Conservation (phyloP, 2,888 invertebrate genomes). For the Drosophila villosipedis region DNA sequence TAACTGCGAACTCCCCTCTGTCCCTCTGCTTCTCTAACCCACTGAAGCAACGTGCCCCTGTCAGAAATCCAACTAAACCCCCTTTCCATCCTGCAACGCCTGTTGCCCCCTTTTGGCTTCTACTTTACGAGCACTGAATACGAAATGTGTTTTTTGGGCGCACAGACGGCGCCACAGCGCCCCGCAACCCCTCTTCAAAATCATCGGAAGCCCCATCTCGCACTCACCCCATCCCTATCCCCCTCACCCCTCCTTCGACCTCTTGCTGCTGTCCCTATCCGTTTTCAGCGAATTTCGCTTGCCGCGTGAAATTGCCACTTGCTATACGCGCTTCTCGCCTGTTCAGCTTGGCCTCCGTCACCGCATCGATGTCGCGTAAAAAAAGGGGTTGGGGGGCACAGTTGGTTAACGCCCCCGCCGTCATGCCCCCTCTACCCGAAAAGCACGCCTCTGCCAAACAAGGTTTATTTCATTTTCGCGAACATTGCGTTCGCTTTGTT, state of each 20-base stretch:
- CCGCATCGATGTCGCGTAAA: constrained; percentile 60
- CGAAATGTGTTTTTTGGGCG: constrained; percentile 74
- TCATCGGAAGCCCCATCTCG: not conserved
- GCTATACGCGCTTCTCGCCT: constrained; percentile 79
- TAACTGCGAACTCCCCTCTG: constrained; percentile 10
- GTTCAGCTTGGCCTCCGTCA: constrained; percentile 81
- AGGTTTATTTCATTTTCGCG: constrained; percentile 82
- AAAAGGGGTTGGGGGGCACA: constrained; percentile 1
- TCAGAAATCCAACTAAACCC: constrained; percentile 1
- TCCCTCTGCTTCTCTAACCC: not conserved
- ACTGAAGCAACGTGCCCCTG: not conserved
- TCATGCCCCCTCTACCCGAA: not conserved
- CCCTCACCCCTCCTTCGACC: not conserved
- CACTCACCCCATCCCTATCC: not conserved
- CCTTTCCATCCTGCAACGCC: not conserved
- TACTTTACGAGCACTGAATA: constrained; percentile 80
- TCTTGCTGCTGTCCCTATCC: not conserved
- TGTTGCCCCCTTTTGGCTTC: constrained; percentile 40
- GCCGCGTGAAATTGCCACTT: constrained; percentile 80
- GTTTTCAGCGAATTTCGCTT: constrained; percentile 35
- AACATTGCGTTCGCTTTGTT: constrained; percentile 71
- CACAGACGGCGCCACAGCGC: constrained; percentile 37
- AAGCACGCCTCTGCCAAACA: constrained; percentile 25
- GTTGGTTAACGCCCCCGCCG: constrained; percentile 34
- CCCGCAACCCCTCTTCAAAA: not conserved